Evolutionary conservation across 1,140 invertebrate species (phyloP), one percentile per base, ranked within the genome.

Genomic region (Maconellicoccus hirsutus): DNA sequence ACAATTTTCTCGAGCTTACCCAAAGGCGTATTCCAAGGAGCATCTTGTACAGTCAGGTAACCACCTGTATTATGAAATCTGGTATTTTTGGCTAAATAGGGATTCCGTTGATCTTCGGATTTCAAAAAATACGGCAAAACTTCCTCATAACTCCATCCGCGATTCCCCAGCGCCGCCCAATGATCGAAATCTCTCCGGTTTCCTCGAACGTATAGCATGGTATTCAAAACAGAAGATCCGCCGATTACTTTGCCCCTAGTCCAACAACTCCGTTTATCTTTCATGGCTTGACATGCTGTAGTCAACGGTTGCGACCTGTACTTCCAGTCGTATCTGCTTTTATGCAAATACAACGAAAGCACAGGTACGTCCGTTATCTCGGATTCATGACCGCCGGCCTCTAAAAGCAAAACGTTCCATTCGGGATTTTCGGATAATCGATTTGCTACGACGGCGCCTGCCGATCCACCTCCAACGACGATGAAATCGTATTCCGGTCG

Each of bases 171-270:
- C 0, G 82, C 82, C 39, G 89, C 89, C 95, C 95, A 98, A 70
- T 90, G 84, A 78, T 98, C 91, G 76, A 86, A 98, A 78, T 98
- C 94, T 1, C 86, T 81, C 72, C 86, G 85, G 81, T 97, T 95
- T 0, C 95, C 95, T 71, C 95, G 82, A 6, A 97, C 87, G 78
- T 97, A 97, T 0, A 96, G 84, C 94, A 98, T 92, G 0, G 90
- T 91, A 74, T 93, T 93, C 0, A 93, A 79, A 0, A 92, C 90
- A 16, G 87, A 89, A 0, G 91, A 94, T 0, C 95, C 96, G 0
- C 76, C 76, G 26, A 77, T 76, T 71, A 83, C 82, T 80, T 93
- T 92, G 59, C 91, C 91, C 70, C 90, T 84, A 0, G 90, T 92
- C 91, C 90, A 93, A 74, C 86, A 87, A 77, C 90, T 92, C 38